phyloP scores from a whole-genome alignment of 2,888 invertebrate species.

The Caenorhabditis virilis region DNA sequence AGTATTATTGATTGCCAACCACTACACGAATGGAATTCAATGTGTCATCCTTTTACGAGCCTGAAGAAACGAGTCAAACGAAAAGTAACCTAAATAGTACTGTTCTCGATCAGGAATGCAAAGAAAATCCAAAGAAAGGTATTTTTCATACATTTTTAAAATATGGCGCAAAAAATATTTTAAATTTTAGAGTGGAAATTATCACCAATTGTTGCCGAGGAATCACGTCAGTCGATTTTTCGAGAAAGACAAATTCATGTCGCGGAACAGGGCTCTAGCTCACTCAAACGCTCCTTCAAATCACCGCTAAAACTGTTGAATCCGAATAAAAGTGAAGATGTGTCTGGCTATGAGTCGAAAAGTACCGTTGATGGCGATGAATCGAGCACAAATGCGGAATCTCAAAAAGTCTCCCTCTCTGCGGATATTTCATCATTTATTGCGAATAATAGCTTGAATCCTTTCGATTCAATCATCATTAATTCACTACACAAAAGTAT shows the following conservation, averaged over 20 bases:
- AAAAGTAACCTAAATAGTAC: slow-evolving; percentile 26
- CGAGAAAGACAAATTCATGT: neutral
- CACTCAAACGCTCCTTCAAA: slow-evolving; percentile 4
- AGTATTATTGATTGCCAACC: no score
- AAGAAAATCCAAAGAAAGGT: slow-evolving; percentile 23
- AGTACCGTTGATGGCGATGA: slow-evolving; percentile 2
- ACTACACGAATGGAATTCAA: slow-evolving; percentile 39
- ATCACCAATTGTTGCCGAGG: slow-evolving; percentile 26
- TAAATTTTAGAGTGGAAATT: slow-evolving; percentile 30
- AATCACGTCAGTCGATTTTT: slow-evolving; percentile 9
- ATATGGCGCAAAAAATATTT: neutral
- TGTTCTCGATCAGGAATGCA: slow-evolving; percentile 11
- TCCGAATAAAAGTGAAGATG: slow-evolving; percentile 5
- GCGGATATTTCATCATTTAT: slow-evolving; percentile 29
- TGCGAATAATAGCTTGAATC: slow-evolving; percentile 21
- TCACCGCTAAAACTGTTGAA: slow-evolving; percentile 3
- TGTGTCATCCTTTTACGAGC: slow-evolving; percentile 28
- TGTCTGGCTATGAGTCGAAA: slow-evolving; percentile 16
- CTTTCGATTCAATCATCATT: slow-evolving; percentile 24
- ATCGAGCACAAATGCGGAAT: slow-evolving; percentile 4
- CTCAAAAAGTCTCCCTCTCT: slow-evolving; percentile 5
- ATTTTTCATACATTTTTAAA: neutral
- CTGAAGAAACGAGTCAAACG: slow-evolving; percentile 16
- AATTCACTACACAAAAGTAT: slow-evolving; percentile 31
- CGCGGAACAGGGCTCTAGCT: neutral